phyloP scores from a whole-genome alignment of 2,888 invertebrate genomes.

The Metopia argyrocephala region DNA sequence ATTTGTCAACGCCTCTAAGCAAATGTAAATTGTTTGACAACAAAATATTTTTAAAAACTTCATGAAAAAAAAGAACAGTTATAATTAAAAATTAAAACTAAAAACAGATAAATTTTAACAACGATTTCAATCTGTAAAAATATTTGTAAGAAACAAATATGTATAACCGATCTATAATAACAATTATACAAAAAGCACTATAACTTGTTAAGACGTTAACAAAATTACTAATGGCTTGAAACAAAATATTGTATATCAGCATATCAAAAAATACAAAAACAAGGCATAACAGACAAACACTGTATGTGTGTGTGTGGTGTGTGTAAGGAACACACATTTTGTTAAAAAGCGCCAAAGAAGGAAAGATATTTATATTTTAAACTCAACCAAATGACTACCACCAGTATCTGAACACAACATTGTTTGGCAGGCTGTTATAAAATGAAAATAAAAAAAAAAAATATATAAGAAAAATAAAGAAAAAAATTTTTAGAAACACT shows the following conservation, averaged over 20 bases:
- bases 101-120: background rate
- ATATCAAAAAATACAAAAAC: constrained; percentile 11
- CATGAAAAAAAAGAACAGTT: constrained; percentile 4
- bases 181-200: background rate
- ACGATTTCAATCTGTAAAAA: background rate
- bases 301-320: constrained; percentile 14
- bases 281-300: constrained; percentile 5
- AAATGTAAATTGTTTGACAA: background rate
- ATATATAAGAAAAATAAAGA: background rate
- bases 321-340: constrained; percentile 35
- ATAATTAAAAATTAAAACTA: constrained; percentile 14
- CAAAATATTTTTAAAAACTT: background rate
- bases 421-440: background rate
- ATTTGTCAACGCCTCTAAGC: constrained; percentile 4
- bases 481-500: background rate
- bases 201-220: constrained; percentile 27
- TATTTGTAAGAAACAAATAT: background rate
- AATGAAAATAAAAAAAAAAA: background rate
- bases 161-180: background rate
- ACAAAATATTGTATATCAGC: constrained; percentile 36
- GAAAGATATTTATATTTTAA: background rate
- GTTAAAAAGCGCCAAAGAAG: constrained; percentile 25
- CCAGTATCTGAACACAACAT: background rate
- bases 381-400: background rate
- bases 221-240: constrained; percentile 24